Evolutionary conservation across 2,113 vertebrate species (phyloP), one percentile per base, ranked within the genome.

Genomic region (Cheirogaleus medius): DNA sequence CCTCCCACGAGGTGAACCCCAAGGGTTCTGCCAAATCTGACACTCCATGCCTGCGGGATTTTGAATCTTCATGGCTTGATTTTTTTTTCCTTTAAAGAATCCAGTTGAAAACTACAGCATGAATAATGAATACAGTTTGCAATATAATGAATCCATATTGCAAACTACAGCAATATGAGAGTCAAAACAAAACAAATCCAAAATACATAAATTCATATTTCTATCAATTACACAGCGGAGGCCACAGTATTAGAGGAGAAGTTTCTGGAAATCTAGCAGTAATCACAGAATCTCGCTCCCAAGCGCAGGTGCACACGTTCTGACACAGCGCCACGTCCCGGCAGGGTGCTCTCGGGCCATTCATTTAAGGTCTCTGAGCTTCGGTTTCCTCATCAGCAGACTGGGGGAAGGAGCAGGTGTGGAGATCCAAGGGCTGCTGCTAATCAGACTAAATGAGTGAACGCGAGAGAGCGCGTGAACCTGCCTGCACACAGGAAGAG

Each of bases 251-350:
- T 6, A 34, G 68, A 39, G 6, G 32, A 8, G 49, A 83, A 88
- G 68, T 0, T 78, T 85, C 71, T 49, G 71, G 83, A 82, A 76
- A 88, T 47, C 32, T 12, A 42, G 29, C 80, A 56, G 29, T 15
- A 34, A 47, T 0, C 4, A 44, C 14, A 39, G 47, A 32, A 6
- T 47, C 52, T 73, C 21, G 13, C 14, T 42, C 20, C 13, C 68
- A 25, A 0, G 2, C 10, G 0, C 32, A 5, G 12, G 8, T 10
- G 18, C 27, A 0, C 15, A 11, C 18, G 2, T 39, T 39, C 68
- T 20, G 23, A 80, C 37, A 42, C 63, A 58, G 6, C 3, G 37
- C 73, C 18, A 4, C 42, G 15, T 23, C 5, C 6, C 2, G 1
- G 25, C 69, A 14, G n/a, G 64, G 5, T 8, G 23, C 7, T 18